Conservation (phyloP, 1,140 invertebrate species). For the Lerema accius region DNA sequence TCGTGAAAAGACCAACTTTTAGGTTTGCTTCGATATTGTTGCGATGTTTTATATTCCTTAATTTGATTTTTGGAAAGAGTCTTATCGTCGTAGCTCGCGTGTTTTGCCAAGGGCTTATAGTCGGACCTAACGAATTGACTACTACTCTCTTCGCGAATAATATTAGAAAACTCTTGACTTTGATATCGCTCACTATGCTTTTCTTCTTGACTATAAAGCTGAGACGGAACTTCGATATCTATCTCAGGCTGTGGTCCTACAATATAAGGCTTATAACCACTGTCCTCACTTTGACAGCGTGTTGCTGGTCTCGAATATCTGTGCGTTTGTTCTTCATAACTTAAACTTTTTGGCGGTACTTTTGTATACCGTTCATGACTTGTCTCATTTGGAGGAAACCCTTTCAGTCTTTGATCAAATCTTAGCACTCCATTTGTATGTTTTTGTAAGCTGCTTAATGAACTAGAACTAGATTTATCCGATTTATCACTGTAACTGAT, state of each 20-base stretch:
- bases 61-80: conserved; percentile 85
- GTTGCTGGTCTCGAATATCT: conserved; percentile 67
- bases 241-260: conserved; percentile 73
- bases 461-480: conserved; percentile 81
- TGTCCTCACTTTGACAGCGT: conserved; percentile 84
- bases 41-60: conserved; percentile 84
- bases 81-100: conserved; percentile 85
- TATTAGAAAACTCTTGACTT: conserved; percentile 84
- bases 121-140: conserved; percentile 73
- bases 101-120: conserved; percentile 84
- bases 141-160: conserved; percentile 67
- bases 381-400: conserved; percentile 55
- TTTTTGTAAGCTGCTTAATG: conserved; percentile 78
- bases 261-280: conserved; percentile 73
- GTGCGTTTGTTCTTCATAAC: conserved; percentile 76
- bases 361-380: conserved; percentile 78
- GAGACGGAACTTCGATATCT: conserved; percentile 78
- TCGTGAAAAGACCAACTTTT: conserved; percentile 86
- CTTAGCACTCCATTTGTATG: conserved; percentile 68
- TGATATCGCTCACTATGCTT: conserved; percentile 85
- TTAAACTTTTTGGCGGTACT: conserved; percentile 80
- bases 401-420: conserved; percentile 73
- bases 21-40: conserved; percentile 81
- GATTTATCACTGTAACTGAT: conserved; percentile 81
- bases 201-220: conserved; percentile 84